These are phyloP conservation scores for Hypanus sabinus DNA, from an alignment of 2,113 vertebrate species.

Conservation along the genomic window DNA sequence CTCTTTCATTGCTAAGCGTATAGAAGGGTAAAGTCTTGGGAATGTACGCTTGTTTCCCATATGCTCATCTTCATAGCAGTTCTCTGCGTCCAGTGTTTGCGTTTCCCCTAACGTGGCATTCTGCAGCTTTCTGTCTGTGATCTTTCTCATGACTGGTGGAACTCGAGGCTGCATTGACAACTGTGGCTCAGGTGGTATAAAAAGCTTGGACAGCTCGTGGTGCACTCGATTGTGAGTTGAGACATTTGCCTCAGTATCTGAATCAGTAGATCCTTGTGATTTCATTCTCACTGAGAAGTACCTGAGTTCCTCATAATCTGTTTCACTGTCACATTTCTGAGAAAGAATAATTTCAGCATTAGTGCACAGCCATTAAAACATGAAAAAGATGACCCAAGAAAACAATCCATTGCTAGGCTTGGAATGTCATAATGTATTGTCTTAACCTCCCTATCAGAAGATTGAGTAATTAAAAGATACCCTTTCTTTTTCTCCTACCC, in stretches of 20 bases:
- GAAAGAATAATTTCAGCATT: constrained; percentile 15
- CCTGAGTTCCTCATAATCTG: constrained; percentile 51
- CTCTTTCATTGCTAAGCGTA: constrained; percentile 56
- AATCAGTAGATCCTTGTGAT: neutral
- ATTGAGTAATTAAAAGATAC: neutral
- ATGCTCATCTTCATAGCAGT: constrained; percentile 10
- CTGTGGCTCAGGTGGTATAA: constrained; percentile 38
- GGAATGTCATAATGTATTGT: neutral
- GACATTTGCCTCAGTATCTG: neutral
- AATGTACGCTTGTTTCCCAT: constrained; percentile 37
- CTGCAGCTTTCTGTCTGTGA: constrained; percentile 39
- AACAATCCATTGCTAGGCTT: neutral
- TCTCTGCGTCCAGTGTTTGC: neutral
- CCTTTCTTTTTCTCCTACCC: no score
- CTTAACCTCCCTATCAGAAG: neutral
- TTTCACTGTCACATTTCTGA: constrained; percentile 49
- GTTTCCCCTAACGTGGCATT: constrained; percentile 31
- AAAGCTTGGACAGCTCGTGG: constrained; percentile 44
- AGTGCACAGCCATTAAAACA: neutral
- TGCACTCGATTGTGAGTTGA: constrained; percentile 39
- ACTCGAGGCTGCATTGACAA: constrained; percentile 37
- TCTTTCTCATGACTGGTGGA: constrained; percentile 36
- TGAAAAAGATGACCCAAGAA: neutral
- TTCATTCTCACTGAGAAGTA: neutral
- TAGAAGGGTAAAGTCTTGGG: constrained; percentile 53